phyloP scores from a whole-genome alignment of 2,888 invertebrate species.

The Podabrus alpinus region DNA sequence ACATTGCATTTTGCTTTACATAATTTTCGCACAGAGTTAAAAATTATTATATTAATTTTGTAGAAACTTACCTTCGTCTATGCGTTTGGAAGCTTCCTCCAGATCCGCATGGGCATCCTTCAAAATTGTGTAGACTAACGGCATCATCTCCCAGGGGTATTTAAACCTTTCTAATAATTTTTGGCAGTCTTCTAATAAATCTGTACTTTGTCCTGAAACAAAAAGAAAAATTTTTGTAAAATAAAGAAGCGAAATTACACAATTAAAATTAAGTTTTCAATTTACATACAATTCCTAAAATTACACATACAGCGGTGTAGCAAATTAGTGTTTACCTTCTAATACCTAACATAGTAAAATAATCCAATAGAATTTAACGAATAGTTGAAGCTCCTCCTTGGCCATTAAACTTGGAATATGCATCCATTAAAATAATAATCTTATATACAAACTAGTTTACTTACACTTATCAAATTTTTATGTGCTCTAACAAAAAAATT shows the following conservation, averaged over 20 bases:
- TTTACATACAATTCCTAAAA: background rate
- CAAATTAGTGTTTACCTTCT: background rate
- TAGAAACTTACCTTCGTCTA: slow-evolving; percentile 69
- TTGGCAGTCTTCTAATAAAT: slow-evolving; percentile 73
- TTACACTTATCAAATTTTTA: background rate
- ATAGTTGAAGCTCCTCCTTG: background rate
- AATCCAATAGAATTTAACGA: background rate
- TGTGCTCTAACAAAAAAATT: background rate
- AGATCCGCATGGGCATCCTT: slow-evolving; percentile 75
- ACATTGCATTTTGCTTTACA: background rate
- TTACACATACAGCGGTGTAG: background rate
- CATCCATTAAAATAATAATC: background rate
- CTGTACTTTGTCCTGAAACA: slow-evolving; percentile 54
- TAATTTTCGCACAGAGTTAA: background rate
- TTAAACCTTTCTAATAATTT: slow-evolving; percentile 76
- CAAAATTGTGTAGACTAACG: slow-evolving; percentile 77
- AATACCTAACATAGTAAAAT: background rate
- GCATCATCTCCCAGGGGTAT: slow-evolving; percentile 81
- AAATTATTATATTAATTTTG: background rate
- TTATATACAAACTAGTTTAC: background rate
- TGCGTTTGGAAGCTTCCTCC: slow-evolving; percentile 75
- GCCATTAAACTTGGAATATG: background rate
- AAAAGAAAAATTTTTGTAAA: background rate
- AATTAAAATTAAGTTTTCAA: background rate
- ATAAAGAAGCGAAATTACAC: no score